Base-by-base conservation (phyloP, 1,140 invertebrate genomes). In the Drosophila equinoxialis region DNA sequence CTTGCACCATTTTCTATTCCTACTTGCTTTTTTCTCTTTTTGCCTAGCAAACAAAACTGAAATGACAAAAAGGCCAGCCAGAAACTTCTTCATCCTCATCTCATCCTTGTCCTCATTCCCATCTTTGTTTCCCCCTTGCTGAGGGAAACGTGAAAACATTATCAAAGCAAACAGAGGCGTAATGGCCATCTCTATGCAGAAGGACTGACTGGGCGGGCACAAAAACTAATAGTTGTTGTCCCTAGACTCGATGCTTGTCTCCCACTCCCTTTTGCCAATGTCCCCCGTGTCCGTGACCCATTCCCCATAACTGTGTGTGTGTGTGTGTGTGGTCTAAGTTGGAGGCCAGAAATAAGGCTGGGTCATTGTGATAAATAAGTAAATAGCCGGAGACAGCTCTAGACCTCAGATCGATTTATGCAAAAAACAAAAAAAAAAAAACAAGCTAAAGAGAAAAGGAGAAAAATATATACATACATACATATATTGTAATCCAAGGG, bases 31-130 rank as follows among this genome's bases (percentile, higher is more conserved):
- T 76, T 70, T 70, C 64, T 58, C 76, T 85, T 84, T 86, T 81
- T 85, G 82, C 79, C 73, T 87, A 87, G 81, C 79, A 85, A 86
- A 86, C 82, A 86, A 80, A 86, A 86, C 82, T 87, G 79, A 86
- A 79, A 87, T 86, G 82, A 86, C 82, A 86, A 87, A 86, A 86
- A 87, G 83, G 79, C 83, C 57, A 20, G 35, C 33, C 30, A 59
- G 63, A 57, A 30, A 41, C 54, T 14, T 35, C 42, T 45, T 62
- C 66, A 51, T 51, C 17, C 45, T 6, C 45, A 48, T 14, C 45
- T 48, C 45, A 48, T 48, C 17, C 45, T 23, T 51, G 45, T 51
- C 17, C 45, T 23, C 11, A 2, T 35, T 59, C 57, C 33, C 57
- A 35, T 59, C 33, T 59, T 17, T 35, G 6, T 30, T 30, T 6